Evolutionary conservation across 2,113 vertebrate genomes (phyloP).

Genomic region (Arizona elegans): DNA sequence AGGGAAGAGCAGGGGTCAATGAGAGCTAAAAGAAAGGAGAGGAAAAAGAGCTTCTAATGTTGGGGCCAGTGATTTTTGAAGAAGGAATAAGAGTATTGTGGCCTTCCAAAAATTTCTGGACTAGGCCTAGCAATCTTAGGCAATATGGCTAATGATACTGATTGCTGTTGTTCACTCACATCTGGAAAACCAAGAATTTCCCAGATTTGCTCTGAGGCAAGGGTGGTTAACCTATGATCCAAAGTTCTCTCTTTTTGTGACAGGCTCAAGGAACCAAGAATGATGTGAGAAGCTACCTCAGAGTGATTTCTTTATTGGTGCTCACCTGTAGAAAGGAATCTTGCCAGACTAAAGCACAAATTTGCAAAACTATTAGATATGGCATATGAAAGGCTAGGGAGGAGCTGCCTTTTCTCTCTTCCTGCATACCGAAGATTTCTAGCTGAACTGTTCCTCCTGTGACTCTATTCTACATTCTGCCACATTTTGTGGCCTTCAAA

Average conservation of each 20-base stretch:
- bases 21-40: not conserved
- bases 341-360: not conserved
- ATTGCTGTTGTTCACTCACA: not conserved
- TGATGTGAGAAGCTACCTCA: not conserved
- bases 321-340: not conserved
- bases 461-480: not conserved
- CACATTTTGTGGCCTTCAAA: not conserved
- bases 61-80: not conserved
- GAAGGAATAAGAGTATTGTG: not conserved
- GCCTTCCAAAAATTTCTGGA: not conserved
- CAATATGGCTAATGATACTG: not conserved
- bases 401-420: not conserved
- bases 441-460: not conserved
- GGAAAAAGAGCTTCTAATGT: not conserved
- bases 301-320: not conserved
- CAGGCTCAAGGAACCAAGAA: not conserved
- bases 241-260: not conserved
- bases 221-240: not conserved
- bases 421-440: not conserved
- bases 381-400: not conserved
- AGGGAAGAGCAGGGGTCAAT: not conserved
- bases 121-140: not conserved
- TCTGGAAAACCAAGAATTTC: not conserved
- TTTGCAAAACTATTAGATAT: not conserved
- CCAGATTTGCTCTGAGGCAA: not conserved